These are phyloP conservation scores for Pogonomyrmex californicus DNA, from an alignment of 1,140 invertebrate species.

Conservation along the genomic window DNA sequence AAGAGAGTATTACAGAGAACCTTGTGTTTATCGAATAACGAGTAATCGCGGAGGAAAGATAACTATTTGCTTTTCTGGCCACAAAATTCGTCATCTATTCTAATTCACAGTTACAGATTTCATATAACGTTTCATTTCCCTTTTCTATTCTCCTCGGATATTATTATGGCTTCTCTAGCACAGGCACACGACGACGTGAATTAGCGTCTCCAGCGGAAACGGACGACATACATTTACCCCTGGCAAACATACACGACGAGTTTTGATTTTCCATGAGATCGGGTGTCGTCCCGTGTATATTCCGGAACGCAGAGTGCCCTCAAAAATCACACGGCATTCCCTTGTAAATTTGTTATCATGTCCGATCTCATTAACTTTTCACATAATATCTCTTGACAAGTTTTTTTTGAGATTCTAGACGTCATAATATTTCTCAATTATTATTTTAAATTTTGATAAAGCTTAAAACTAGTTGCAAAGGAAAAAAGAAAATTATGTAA, in stretches of 20 bases:
- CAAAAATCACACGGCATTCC: background rate
- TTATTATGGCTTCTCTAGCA: background rate
- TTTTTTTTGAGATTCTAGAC: background rate
- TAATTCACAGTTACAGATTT: background rate
- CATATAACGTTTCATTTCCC: constrained; percentile 48
- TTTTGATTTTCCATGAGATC: constrained; percentile 58
- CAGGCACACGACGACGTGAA: constrained; percentile 30
- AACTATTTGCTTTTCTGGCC: background rate
- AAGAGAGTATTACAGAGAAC: background rate
- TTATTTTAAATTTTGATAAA: background rate
- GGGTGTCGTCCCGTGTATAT: constrained; percentile 31
- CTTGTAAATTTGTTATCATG: background rate
- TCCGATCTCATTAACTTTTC: background rate
- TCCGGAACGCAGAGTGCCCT: background rate
- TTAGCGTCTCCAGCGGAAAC: constrained; percentile 52
- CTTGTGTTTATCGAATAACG: background rate
- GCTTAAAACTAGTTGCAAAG: background rate
- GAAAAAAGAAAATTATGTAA: background rate
- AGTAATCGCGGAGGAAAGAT: background rate
- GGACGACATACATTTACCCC: constrained; percentile 34
- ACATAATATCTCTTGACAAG: background rate
- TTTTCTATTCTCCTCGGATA: constrained; percentile 44
- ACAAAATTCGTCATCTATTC: constrained; percentile 39
- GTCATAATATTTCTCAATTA: background rate
- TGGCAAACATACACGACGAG: constrained; percentile 24